phyloP scores from a whole-genome alignment of 2,113 vertebrate genomes.

The Sialia sialis region DNA sequence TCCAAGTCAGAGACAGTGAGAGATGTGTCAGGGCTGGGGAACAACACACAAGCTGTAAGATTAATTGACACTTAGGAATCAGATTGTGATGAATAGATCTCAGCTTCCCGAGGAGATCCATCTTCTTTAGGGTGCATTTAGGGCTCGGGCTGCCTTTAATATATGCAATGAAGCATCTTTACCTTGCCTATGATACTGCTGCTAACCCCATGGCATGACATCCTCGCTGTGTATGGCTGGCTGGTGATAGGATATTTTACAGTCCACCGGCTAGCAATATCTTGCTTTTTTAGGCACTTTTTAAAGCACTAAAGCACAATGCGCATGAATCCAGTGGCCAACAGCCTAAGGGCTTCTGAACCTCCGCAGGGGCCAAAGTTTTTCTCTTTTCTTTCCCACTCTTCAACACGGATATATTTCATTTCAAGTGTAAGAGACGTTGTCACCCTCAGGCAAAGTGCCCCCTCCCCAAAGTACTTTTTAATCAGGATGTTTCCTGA shows the following conservation, averaged over 20 bases:
- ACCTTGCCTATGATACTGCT: constrained; percentile 25
- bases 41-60: constrained; percentile 31
- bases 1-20: constrained; percentile 37
- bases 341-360: constrained; percentile 41
- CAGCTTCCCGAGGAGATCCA: constrained; percentile 14
- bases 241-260: constrained; percentile 40
- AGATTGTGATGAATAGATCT: constrained; percentile 32
- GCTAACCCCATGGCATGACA: constrained; percentile 31
- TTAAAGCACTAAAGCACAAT: neutral
- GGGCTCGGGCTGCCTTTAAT: constrained; percentile 53
- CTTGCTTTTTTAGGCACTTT: constrained; percentile 33
- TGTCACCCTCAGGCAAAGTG: constrained; percentile 48
- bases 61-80: constrained; percentile 30
- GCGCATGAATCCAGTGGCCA: neutral
- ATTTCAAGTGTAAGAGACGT: constrained; percentile 30
- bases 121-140: constrained; percentile 30
- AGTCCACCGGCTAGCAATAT: neutral
- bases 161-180: constrained; percentile 59
- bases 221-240: neutral
- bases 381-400: neutral
- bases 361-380: constrained; percentile 30
- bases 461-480: constrained; percentile 28
- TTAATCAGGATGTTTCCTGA: constrained; percentile 31
- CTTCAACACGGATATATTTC: neutral
- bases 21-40: neutral